Base-by-base conservation (phyloP, 1,140 invertebrate species). In the Augochlora pura region DNA sequence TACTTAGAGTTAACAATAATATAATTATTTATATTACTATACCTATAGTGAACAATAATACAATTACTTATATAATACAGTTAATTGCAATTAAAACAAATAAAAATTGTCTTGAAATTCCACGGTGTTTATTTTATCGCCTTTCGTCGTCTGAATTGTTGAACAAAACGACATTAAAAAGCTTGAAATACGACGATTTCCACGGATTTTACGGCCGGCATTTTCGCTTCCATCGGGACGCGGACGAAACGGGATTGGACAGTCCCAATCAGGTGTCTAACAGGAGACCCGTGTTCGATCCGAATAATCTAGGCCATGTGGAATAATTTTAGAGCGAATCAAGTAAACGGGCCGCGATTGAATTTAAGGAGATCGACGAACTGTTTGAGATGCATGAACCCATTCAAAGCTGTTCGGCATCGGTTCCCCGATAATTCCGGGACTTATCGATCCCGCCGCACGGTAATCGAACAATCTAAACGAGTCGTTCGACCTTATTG, bases 301-400 rank as follows among this genome's bases (percentile, higher is more conserved):
- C 60, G 76, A 78, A 65, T 72, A 65, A 78, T 78, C 76, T 18
- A 78, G 76, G 69, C 72, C 69, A 64, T 23, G 69, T 39, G 76
- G 76, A 78, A 78, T 78, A 78, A 78, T 78, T 78, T 78, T 57
- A 52, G 69, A 64, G 60, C 6, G 69, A 72, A 57, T 72, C 76
- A 46, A 63, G 68, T 65, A 72, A 77, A 77, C 67, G 64, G 59
- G 23, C 60, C 59, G 23, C 67, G 68, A 77, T 77, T 62, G 76
- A 77, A 78, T 65, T 54, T 78, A 72, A 78, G 76, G 76, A 77
- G 60, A 72, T 72, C 69, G 46, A 72, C 76, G 76, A 72, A 72
- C 60, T 78, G 68, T 64, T 78, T 72, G 60, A 78, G 69, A 72
- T 72, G 68, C 32, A 23, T 10, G 57, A 42, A 78, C 63, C 69